These are phyloP conservation scores for Gobionotothen gibberifrons DNA, from an alignment of 2,797 vertebrate genomes.

Conservation along the genomic window DNA sequence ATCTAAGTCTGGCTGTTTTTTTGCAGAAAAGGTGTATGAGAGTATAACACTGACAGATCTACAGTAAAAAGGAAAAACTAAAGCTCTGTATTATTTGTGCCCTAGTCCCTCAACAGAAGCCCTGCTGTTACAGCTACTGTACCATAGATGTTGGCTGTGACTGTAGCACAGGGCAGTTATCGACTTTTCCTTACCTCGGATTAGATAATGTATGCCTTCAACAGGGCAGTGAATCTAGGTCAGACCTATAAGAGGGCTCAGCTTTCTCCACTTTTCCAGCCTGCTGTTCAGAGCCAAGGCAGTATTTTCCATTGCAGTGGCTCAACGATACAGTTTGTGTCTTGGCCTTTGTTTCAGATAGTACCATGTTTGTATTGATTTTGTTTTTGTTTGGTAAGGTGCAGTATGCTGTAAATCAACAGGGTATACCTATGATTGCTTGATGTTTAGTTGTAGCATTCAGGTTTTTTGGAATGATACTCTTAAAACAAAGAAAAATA, in stretches of 20 bases:
- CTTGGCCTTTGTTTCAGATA: conserved; percentile 56
- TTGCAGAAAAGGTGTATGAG: conserved; percentile 17
- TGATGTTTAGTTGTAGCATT: conserved; percentile 20
- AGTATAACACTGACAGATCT: conserved; percentile 25
- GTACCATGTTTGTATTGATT: conserved; percentile 55
- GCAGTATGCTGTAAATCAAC: conserved; percentile 29
- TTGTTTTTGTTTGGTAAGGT: conserved; percentile 34
- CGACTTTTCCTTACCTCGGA: conserved; percentile 72
- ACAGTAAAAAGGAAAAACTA: conserved; percentile 44
- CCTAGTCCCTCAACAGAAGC: conserved; percentile 29
- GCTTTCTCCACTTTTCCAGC: conserved; percentile 78
- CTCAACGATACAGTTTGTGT: conserved; percentile 59
- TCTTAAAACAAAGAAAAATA: background rate
- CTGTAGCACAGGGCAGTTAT: conserved; percentile 56
- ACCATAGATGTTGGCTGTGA: conserved; percentile 43
- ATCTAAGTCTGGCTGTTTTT: conserved; percentile 22
- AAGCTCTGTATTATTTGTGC: conserved; percentile 36
- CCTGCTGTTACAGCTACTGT: conserved; percentile 62
- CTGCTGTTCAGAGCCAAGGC: conserved; percentile 44
- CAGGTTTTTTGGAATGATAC: conserved; percentile 19
- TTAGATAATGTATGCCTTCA: conserved; percentile 78
- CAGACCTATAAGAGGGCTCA: conserved; percentile 75
- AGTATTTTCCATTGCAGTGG: conserved; percentile 74
- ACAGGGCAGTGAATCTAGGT: conserved; percentile 77
- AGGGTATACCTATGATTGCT: background rate